These are phyloP conservation scores for Flexamia atlantica DNA, from an alignment of 2,888 invertebrate genomes.

Conservation along the genomic window DNA sequence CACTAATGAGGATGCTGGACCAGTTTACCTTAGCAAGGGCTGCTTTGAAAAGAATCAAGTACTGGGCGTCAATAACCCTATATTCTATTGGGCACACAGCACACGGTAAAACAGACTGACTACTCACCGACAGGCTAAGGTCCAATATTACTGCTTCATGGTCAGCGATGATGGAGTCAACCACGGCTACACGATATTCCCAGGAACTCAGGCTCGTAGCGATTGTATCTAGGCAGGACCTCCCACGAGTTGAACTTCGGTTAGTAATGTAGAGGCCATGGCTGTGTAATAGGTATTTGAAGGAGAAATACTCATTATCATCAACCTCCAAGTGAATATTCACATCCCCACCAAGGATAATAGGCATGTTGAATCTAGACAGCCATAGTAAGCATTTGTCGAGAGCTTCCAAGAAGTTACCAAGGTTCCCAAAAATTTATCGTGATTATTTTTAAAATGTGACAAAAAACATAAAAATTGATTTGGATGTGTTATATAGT, in stretches of 20 bases:
- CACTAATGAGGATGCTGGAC: background rate
- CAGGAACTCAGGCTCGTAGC: conserved; percentile 1
- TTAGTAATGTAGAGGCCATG: conserved; percentile 26
- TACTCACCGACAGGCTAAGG: background rate
- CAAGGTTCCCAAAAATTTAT: too few relatives aligned
- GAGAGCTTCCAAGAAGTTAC: too few relatives aligned
- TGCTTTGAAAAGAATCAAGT: background rate
- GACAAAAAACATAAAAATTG: too few relatives aligned
- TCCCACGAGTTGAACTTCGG: too few relatives aligned
- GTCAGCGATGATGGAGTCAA: conserved; percentile 8
- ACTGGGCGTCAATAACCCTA: background rate
- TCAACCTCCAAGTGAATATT: background rate
- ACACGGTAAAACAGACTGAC: background rate
- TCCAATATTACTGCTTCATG: conserved; percentile 12
- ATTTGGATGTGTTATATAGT: too few relatives aligned
- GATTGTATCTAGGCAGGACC: conserved; percentile 15
- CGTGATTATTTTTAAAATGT: too few relatives aligned
- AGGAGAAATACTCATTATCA: background rate
- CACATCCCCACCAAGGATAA: conserved; percentile 7
- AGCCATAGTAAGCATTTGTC: too few relatives aligned
- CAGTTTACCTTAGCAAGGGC: background rate
- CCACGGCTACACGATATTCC: background rate
- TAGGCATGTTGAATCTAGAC: too few relatives aligned
- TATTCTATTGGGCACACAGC: background rate
- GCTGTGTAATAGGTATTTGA: background rate